These are phyloP conservation scores for Ectobius pallidus DNA, from an alignment of 2,888 invertebrate species.

Conservation along the genomic window DNA sequence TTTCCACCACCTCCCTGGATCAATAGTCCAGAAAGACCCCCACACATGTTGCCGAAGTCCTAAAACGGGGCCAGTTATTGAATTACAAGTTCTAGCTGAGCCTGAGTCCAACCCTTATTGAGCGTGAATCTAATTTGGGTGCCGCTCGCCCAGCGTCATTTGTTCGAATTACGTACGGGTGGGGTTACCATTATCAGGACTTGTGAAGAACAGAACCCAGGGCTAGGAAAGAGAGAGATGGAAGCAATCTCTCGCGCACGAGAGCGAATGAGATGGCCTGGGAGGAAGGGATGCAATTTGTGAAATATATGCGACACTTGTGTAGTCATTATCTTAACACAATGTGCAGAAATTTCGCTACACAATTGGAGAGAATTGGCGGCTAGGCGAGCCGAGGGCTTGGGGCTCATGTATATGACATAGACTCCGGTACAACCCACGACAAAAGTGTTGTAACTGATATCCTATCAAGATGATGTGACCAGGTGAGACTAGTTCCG, in stretches of 20 bases:
- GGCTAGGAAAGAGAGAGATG: slow-evolving; percentile 9
- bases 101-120: slow-evolving; percentile 43
- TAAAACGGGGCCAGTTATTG: slow-evolving; percentile 46
- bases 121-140: slow-evolving; percentile 68
- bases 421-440: slow-evolving; percentile 9
- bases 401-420: slow-evolving; percentile 20
- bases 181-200: slow-evolving; percentile 41
- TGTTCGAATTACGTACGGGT: slow-evolving; percentile 63
- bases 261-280: slow-evolving; percentile 22
- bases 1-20: slow-evolving; percentile 40
- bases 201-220: slow-evolving; percentile 35
- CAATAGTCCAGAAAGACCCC: slow-evolving; percentile 45
- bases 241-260: background rate
- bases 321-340: slow-evolving; percentile 45
- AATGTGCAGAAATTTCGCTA: slow-evolving; percentile 43
- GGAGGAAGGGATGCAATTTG: slow-evolving; percentile 43
- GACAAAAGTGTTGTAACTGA: slow-evolving; percentile 12
- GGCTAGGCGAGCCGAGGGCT: slow-evolving; percentile 18
- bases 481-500: no score
- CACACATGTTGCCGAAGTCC: slow-evolving; percentile 45
- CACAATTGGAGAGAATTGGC: slow-evolving; percentile 35
- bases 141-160: slow-evolving; percentile 66
- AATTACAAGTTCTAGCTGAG: slow-evolving; percentile 45
- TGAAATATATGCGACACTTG: slow-evolving; percentile 46
- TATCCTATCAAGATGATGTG: background rate